phyloP scores from a whole-genome alignment of 2,113 vertebrate genomes.

The Triplophysa rosa region DNA sequence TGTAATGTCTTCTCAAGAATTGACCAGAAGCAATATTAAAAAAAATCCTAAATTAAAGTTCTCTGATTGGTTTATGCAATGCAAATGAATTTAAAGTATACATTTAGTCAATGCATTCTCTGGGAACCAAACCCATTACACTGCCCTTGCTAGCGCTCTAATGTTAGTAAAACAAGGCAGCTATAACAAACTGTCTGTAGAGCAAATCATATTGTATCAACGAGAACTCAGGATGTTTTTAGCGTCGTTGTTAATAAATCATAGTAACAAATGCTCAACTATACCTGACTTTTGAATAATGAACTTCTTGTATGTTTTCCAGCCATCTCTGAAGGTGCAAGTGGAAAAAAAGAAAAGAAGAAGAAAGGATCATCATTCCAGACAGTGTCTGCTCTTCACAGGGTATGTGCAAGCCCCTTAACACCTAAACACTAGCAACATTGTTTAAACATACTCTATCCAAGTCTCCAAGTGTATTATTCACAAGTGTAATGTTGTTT shows the following conservation, averaged over 20 bases:
- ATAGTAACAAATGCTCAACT: neutral
- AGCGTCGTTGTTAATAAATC: too few relatives aligned
- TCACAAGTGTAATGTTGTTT: neutral
- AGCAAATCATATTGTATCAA: too few relatives aligned
- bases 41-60: neutral
- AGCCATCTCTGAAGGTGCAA: conserved; percentile 33
- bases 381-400: conserved; percentile 87
- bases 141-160: too few relatives aligned
- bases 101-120: too few relatives aligned
- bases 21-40: neutral
- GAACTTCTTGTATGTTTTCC: neutral
- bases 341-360: conserved; percentile 72
- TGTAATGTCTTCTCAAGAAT: neutral
- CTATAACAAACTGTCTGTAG: too few relatives aligned
- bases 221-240: too few relatives aligned
- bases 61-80: too few relatives aligned
- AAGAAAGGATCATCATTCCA: conserved; percentile 93
- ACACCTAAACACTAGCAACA: neutral
- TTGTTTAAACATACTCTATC: neutral
- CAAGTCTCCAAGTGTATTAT: neutral
- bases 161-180: too few relatives aligned
- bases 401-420: conserved; percentile 67
- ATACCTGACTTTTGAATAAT: neutral
- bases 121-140: neutral
- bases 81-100: too few relatives aligned